Percentiles rank a stretch among this genome's conserved stretches.
phyloP scores from a whole-genome alignment of 2,797 vertebrate genomes.

The Intellagama lesueurii region DNA sequence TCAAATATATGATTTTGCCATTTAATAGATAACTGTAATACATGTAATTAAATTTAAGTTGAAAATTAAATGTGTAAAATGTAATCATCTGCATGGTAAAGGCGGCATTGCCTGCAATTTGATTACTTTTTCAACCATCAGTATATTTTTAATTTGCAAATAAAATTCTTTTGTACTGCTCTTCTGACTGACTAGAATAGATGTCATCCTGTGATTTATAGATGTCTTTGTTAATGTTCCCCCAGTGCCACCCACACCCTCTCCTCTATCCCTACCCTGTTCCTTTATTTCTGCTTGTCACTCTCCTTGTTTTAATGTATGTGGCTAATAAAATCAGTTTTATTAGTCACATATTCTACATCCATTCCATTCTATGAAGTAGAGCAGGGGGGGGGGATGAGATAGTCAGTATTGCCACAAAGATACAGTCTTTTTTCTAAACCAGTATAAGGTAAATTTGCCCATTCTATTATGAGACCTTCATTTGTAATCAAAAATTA shows the following conservation, averaged over 20 bases:
- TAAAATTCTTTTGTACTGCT: constrained; percentile 25
- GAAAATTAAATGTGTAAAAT: constrained; percentile 23
- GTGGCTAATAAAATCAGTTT: constrained; percentile 33
- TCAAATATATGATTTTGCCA: neutral
- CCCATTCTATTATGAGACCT: constrained; percentile 14
- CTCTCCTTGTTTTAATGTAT: constrained; percentile 17
- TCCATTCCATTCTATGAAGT: constrained; percentile 5
- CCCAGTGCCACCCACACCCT: neutral
- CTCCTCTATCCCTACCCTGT: constrained; percentile 23
- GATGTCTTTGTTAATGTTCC: constrained; percentile 20
- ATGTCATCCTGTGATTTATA: constrained; percentile 28
- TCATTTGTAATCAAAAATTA: constrained; percentile 21
- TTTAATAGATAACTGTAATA: constrained; percentile 22
- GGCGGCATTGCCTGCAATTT: neutral
- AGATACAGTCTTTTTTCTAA: neutral
- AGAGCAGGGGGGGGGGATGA: neutral
- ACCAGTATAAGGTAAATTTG: constrained; percentile 9
- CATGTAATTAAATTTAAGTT: neutral
- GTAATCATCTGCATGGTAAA: neutral
- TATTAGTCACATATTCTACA: neutral
- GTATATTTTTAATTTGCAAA: constrained; percentile 29
- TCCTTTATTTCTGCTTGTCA: constrained; percentile 36
- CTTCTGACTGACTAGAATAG: constrained; percentile 28
- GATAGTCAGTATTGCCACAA: neutral
- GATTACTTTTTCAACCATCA: constrained; percentile 26